These are phyloP conservation scores for Montipora capricornis DNA, from an alignment of 64 coral and sea anemone species.

Conservation along the genomic window DNA sequence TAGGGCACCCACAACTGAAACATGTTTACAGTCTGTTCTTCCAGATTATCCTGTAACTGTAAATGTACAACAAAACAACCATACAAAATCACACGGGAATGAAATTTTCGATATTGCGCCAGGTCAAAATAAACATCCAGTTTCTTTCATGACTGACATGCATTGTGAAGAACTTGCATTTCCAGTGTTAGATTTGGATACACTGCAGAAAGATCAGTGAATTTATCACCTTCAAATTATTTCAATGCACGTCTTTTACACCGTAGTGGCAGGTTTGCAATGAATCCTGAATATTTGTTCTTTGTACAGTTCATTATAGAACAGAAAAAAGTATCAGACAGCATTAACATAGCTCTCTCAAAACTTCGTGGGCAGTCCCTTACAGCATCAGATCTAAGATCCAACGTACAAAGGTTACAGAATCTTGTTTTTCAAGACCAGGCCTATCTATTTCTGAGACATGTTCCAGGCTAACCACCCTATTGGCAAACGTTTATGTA, in stretches of 20 bases:
- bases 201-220: slow-evolving; percentile 35
- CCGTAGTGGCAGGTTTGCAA: slow-evolving; percentile 65
- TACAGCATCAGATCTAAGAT: slow-evolving; percentile 46
- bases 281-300: slow-evolving; percentile 60
- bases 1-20: too few species aligned
- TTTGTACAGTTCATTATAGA: slow-evolving; percentile 74
- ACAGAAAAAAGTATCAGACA: slow-evolving; percentile 72
- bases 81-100: too few species aligned
- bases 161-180: too few species aligned
- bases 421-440: slow-evolving; percentile 48
- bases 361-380: slow-evolving; percentile 49
- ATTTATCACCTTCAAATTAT: slow-evolving; percentile 56
- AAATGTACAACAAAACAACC: too few species aligned
- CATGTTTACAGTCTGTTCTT: too few species aligned
- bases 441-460: slow-evolving; percentile 25
- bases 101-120: too few species aligned
- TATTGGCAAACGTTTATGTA: too few species aligned
- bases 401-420: slow-evolving; percentile 14
- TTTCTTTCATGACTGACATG: too few species aligned
- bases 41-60: too few species aligned
- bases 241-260: slow-evolving; percentile 68
- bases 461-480: background rate
- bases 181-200: slow-evolving; percentile 54
- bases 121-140: too few species aligned
- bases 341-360: slow-evolving; percentile 63